These are phyloP conservation scores for Xiphorhynchus erythropygius DNA, from an alignment of 2,797 vertebrate species.

Conservation along the genomic window DNA sequence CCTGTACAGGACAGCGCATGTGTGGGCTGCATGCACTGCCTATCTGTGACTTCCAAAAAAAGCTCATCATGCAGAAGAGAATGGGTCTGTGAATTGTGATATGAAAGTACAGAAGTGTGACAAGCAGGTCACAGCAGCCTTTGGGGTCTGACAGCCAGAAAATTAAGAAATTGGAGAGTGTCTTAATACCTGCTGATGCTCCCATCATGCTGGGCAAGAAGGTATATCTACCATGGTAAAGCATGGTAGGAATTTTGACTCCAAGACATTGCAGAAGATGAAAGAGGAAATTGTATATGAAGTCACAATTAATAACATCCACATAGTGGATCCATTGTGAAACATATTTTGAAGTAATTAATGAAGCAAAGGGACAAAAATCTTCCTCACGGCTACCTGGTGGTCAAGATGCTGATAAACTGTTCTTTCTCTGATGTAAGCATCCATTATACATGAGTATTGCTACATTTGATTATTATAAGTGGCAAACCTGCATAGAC, in stretches of 20 bases:
- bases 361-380: neutral
- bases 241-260: neutral
- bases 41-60: neutral
- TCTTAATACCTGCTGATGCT: neutral
- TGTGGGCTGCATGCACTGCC: neutral
- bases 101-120: neutral
- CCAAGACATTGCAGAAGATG: neutral
- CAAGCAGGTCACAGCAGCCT: neutral
- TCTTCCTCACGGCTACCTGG: neutral
- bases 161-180: neutral
- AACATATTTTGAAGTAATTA: neutral
- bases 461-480: neutral
- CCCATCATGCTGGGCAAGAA: neutral
- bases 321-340: neutral
- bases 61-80: neutral
- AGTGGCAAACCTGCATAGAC: neutral
- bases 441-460: fast-evolving
- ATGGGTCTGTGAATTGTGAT: neutral
- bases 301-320: neutral
- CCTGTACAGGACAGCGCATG: neutral
- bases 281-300: neutral
- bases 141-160: neutral
- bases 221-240: neutral
- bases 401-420: neutral
- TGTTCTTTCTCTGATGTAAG: neutral